Evolutionary conservation across 2,113 vertebrate genomes (phyloP), one percentile per base, ranked within the genome.

Genomic region (Scolopax mira): DNA sequence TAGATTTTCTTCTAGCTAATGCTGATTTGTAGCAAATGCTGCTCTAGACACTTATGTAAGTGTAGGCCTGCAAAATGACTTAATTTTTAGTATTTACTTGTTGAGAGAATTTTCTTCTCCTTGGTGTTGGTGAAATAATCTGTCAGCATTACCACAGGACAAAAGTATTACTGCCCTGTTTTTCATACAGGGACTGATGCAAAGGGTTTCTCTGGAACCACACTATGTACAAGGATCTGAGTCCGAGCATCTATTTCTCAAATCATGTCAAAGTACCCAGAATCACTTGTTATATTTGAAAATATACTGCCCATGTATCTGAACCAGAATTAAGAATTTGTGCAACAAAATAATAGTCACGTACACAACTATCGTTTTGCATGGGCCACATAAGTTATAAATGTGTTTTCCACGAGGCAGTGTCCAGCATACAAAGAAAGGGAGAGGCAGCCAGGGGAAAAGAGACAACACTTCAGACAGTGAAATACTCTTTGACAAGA

Each of bases 401-500:
- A 60, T 55, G 71, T 42, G 66, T 85, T 85, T 88, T 75, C 18
- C 15, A 24, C 71, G 73, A 81, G 52, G 22, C 1, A 4, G 35
- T 71, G 66, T 79, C 85, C 79, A 74, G 85, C 55, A 25, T 7
- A 16, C 60, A 85, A 27, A 54, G 67, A 65, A 69, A 90, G 51
- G 31, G 90, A 60, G 78, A 83, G 48, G 48, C 72, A 92, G 54
- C 86, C 84, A 58, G 17, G 41, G 64, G 62, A 44, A 62, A 79
- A 74, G 52, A 88, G 57, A 79, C 64, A 93, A 86, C 83, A 95
- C 44, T 94, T 91, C 71, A 92, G 70, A 71, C 84, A 83, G 44
- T 79, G 54, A 95, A 96, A 89, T 92, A 89, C 96, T 96, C 93
- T 97, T 97, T 27, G 4, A 80, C 94, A 86, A 90, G 96, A 97